phyloP scores from a whole-genome alignment of 2,888 invertebrate species.

The Fragum fragum region DNA sequence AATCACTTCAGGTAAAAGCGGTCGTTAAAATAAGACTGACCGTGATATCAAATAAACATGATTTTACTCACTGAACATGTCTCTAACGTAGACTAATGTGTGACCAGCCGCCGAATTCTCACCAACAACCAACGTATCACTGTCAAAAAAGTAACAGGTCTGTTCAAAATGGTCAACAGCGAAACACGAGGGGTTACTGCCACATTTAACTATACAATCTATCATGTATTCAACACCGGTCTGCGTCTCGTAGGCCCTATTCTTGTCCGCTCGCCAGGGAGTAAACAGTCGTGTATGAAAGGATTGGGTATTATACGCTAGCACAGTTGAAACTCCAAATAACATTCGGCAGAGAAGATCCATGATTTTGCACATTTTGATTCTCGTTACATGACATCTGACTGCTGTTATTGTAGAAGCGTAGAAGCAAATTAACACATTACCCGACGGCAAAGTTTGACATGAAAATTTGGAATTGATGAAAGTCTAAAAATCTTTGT shows the following conservation, averaged over 20 bases:
- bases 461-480: too few relatives aligned
- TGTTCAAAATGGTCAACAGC: not conserved
- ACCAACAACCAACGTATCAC: not conserved
- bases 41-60: too few relatives aligned
- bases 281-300: not conserved
- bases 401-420: too few relatives aligned
- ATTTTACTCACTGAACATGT: not conserved
- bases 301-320: not conserved
- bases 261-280: not conserved
- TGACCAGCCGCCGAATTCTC: not conserved
- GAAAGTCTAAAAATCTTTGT: too few relatives aligned
- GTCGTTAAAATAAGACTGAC: too few relatives aligned
- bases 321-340: not conserved
- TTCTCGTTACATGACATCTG: too few relatives aligned
- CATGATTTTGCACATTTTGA: too few relatives aligned
- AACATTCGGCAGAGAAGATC: too few relatives aligned
- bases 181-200: not conserved
- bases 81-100: not conserved
- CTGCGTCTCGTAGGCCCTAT: not conserved
- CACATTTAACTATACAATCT: not conserved
- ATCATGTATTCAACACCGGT: not conserved
- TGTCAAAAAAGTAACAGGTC: not conserved
- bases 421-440: too few relatives aligned
- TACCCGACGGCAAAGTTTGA: too few relatives aligned
- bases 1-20: too few relatives aligned